phyloP scores from a whole-genome alignment of 2,888 invertebrate species.

The Hirtodrosophila cameraria region DNA sequence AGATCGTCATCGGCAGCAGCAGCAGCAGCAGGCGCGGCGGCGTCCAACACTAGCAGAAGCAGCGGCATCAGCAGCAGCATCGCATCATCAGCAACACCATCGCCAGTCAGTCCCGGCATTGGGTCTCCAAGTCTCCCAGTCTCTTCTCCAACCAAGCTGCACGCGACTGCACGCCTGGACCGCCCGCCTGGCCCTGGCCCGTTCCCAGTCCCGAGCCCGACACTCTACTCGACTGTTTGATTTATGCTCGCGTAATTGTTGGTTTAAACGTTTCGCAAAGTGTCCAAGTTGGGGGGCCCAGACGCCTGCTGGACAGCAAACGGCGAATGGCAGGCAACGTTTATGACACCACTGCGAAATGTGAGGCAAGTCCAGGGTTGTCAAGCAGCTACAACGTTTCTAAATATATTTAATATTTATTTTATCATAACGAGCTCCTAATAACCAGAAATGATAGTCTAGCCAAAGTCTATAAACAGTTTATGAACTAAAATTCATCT shows the following conservation, averaged over 20 bases:
- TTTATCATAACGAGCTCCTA: too few relatives aligned
- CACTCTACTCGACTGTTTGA: constrained; percentile 82
- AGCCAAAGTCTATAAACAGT: too few relatives aligned
- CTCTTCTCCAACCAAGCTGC: constrained; percentile 35
- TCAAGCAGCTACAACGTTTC: constrained; percentile 13
- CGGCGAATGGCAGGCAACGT: constrained; percentile 35
- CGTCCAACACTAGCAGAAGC: constrained; percentile 25
- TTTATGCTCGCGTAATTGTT: constrained; percentile 84
- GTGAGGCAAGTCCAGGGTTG: constrained; percentile 66
- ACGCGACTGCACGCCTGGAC: constrained; percentile 72
- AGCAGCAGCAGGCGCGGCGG: constrained; percentile 41
- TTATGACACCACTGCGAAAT: constrained; percentile 67
- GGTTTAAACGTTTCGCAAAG: constrained; percentile 82
- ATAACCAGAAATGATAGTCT: too few relatives aligned
- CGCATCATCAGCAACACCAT: constrained; percentile 57
- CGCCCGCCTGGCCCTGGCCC: constrained; percentile 60
- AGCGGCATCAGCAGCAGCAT: constrained; percentile 6
- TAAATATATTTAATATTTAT: too few relatives aligned
- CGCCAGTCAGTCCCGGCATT: constrained; percentile 25
- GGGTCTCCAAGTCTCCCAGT: not conserved
- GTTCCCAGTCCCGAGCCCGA: constrained; percentile 10
- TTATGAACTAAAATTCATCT: too few relatives aligned
- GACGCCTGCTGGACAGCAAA: not conserved
- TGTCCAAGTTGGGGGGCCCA: constrained; percentile 45
- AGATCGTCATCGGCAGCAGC: constrained; percentile 50